Conservation (phyloP, 2,888 invertebrate species). For the Anarsia innoxiella region DNA sequence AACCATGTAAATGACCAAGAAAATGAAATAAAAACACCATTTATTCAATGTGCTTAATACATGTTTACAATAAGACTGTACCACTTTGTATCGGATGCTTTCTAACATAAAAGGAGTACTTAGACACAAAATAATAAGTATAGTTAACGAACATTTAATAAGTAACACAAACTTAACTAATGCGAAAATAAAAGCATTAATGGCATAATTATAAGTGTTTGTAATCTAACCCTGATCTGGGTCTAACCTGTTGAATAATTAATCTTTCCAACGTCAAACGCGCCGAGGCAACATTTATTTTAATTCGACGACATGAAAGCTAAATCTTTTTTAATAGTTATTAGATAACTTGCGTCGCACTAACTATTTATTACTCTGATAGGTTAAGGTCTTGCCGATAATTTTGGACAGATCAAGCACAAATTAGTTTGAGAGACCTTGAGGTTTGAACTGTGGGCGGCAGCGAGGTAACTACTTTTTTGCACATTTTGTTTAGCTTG, state of each 20-base stretch:
- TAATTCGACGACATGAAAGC: constrained; percentile 9
- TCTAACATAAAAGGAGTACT: too few species aligned
- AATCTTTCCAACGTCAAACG: constrained; percentile 7
- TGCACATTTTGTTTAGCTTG: constrained; percentile 9
- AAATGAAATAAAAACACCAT: too few species aligned
- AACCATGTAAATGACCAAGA: too few species aligned
- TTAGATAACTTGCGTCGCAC: constrained; percentile 2
- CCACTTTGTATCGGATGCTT: too few species aligned
- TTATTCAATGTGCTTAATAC: too few species aligned
- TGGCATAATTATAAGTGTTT: neutral
- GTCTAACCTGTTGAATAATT: constrained; percentile 1
- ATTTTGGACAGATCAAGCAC: constrained; percentile 12
- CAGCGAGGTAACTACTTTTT: constrained; percentile 13
- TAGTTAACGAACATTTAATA: too few species aligned
- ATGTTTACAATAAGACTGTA: too few species aligned
- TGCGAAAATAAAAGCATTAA: neutral
- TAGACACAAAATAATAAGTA: too few species aligned
- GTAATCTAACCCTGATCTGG: constrained; percentile 1
- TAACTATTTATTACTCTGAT: constrained; percentile 8
- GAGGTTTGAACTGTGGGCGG: constrained; percentile 18
- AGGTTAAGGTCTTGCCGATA: constrained; percentile 14
- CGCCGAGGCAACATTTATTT: constrained; percentile 5
- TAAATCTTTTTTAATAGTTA: constrained; percentile 2
- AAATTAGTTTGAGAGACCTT: constrained; percentile 15
- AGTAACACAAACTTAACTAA: too few species aligned